phyloP scores from a whole-genome alignment of 2,888 invertebrate species.

The Ormyrus rosae region DNA sequence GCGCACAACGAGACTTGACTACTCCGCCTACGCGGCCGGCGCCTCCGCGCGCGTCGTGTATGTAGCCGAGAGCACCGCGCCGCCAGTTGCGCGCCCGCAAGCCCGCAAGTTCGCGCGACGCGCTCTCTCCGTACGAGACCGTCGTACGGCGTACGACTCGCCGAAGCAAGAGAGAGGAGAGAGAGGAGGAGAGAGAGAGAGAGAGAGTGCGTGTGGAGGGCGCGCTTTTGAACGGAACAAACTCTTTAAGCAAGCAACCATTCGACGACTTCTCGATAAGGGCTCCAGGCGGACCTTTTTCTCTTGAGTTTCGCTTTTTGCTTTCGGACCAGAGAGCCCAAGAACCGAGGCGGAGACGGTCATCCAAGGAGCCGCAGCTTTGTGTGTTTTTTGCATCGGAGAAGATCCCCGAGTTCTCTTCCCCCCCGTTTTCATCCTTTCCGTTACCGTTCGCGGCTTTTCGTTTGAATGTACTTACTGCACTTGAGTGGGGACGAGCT shows the following conservation, averaged over 20 bases:
- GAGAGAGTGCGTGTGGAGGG: background rate
- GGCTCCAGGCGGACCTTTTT: too few species aligned
- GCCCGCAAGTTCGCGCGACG: slow-evolving; percentile 73
- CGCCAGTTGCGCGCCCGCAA: slow-evolving; percentile 76
- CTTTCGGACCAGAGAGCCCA: background rate
- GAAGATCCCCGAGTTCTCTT: too few species aligned
- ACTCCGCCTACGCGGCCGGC: slow-evolving; percentile 73
- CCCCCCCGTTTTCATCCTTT: too few species aligned
- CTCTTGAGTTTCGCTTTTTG: too few species aligned
- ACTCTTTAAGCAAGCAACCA: too few species aligned
- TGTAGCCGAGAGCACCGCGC: slow-evolving; percentile 61
- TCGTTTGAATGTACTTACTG: background rate
- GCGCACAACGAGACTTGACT: too few species aligned
- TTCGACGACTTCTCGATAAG: too few species aligned
- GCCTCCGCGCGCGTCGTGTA: slow-evolving; percentile 54
- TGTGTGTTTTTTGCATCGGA: background rate
- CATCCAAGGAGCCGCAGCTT: background rate
- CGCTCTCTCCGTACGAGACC: slow-evolving; percentile 34
- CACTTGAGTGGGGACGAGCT: background rate
- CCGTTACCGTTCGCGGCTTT: background rate
- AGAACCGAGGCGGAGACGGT: background rate
- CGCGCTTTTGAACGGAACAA: too few species aligned
- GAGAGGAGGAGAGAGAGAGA: slow-evolving; percentile 10
- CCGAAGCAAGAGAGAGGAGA: background rate
- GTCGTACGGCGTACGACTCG: slow-evolving; percentile 3